Evolutionary conservation across 2,797 vertebrate genomes (phyloP).

Genomic region (Parauchenoglanis punctatus): DNA sequence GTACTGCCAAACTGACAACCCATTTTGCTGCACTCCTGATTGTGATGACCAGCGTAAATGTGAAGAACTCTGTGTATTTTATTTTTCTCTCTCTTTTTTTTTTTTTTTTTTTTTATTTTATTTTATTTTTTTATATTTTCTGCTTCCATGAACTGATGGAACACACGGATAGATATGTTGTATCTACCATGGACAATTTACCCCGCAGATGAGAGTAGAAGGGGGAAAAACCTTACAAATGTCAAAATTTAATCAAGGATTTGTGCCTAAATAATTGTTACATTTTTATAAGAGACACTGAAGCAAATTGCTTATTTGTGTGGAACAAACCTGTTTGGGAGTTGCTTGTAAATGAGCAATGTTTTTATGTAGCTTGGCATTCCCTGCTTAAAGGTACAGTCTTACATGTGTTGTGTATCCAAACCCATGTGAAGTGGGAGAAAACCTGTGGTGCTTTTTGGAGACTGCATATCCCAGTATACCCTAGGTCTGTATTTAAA

Average conservation of each 20-base stretch:
- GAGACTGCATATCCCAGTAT: constrained; percentile 48
- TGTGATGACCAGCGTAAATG: constrained; percentile 84
- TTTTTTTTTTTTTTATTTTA: constrained; percentile 15
- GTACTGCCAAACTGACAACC: constrained; percentile 85
- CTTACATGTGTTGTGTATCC: constrained; percentile 84
- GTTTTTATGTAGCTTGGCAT: constrained; percentile 82
- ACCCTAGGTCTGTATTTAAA: constrained; percentile 48
- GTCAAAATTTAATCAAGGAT: constrained; percentile 78
- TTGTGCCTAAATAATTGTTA: constrained; percentile 84
- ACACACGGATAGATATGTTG: constrained; percentile 71
- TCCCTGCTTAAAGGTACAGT: constrained; percentile 85
- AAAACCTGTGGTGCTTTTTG: constrained; percentile 65
- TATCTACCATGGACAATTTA: constrained; percentile 72
- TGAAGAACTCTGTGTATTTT: constrained; percentile 75
- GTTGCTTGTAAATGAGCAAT: constrained; percentile 84
- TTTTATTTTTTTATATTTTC: constrained; percentile 32
- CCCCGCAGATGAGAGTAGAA: constrained; percentile 38
- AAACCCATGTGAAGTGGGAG: constrained; percentile 66
- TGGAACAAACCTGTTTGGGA: constrained; percentile 81
- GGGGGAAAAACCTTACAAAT: constrained; percentile 69
- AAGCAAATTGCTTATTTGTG: constrained; percentile 82
- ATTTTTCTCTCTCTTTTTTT: constrained; percentile 62
- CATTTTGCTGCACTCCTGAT: constrained; percentile 78
- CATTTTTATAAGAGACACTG: constrained; percentile 82
- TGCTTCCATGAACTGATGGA: constrained; percentile 74